These are phyloP conservation scores for Diaperis boleti DNA, from an alignment of 2,888 invertebrate genomes.

Conservation along the genomic window DNA sequence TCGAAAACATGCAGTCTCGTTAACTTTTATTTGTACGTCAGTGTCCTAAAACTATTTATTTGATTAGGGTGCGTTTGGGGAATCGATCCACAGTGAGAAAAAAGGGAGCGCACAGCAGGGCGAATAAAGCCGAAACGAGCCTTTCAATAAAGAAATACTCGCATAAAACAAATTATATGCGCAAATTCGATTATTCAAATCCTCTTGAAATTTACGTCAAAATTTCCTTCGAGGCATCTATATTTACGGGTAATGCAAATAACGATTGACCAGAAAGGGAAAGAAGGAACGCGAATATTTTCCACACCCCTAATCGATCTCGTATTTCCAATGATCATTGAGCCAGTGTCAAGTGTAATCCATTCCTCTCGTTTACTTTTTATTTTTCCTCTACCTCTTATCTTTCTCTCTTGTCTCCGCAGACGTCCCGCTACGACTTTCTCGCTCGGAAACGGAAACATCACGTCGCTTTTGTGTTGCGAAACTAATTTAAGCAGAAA, in stretches of 20 bases:
- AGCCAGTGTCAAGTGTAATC: slow-evolving; percentile 60
- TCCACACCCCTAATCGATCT: slow-evolving; percentile 50
- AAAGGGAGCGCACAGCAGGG: slow-evolving; percentile 12
- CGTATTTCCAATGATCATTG: slow-evolving; percentile 57
- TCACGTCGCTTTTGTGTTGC: slow-evolving; percentile 54
- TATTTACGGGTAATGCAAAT: slow-evolving; percentile 60
- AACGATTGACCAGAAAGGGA: slow-evolving; percentile 53
- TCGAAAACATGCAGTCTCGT: slow-evolving; percentile 16
- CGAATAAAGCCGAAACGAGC: slow-evolving; percentile 48
- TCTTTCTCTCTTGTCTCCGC: slow-evolving; percentile 18
- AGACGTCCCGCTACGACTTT: neutral
- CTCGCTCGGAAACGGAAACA: slow-evolving; percentile 46
- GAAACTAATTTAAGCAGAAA: slow-evolving; percentile 62
- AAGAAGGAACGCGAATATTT: slow-evolving; percentile 35
- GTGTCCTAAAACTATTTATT: slow-evolving; percentile 15
- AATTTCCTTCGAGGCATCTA: slow-evolving; percentile 57
- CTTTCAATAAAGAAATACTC: slow-evolving; percentile 53
- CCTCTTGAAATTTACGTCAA: slow-evolving; percentile 61
- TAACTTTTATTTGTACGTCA: slow-evolving; percentile 12
- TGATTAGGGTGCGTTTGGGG: slow-evolving; percentile 8
- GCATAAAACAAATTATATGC: slow-evolving; percentile 61
- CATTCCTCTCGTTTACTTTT: slow-evolving; percentile 54
- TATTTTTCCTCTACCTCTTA: slow-evolving; percentile 45
- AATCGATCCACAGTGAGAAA: slow-evolving; percentile 1
- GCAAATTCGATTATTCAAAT: slow-evolving; percentile 63